A percentile compares a stretch with the other conserved stretches of the same genome.
Conservation (phyloP, 2,888 invertebrate genomes). For the Lepidonotus clava region DNA sequence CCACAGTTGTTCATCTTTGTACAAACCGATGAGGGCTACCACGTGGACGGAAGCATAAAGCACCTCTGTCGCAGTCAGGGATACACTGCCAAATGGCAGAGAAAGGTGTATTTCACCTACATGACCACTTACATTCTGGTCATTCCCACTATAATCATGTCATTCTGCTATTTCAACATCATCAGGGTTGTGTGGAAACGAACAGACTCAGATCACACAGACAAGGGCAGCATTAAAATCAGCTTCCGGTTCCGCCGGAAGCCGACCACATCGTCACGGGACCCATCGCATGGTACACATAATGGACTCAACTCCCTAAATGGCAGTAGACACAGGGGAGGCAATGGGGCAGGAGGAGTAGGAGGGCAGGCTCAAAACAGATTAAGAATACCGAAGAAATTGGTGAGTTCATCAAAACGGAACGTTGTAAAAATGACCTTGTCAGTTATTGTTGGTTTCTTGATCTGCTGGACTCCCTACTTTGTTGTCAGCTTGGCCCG, state of each 20-base stretch:
- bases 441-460: constrained; percentile 81
- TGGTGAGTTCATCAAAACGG: constrained; percentile 79
- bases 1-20: constrained; percentile 81
- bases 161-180: constrained; percentile 80
- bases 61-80: constrained; percentile 79
- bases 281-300: background rate
- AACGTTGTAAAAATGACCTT: constrained; percentile 81
- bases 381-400: constrained; percentile 71
- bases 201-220: constrained; percentile 59
- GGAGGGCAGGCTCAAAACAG: constrained; percentile 64
- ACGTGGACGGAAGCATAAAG: constrained; percentile 73
- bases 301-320: background rate
- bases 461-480: constrained; percentile 81
- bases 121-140: constrained; percentile 80
- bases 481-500: constrained; percentile 80
- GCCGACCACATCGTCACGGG: background rate
- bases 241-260: constrained; percentile 34
- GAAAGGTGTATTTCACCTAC: constrained; percentile 80
- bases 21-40: constrained; percentile 73
- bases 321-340: background rate
- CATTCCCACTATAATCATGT: constrained; percentile 80
- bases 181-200: constrained; percentile 80
- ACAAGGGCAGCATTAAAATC: constrained; percentile 16
- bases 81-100: constrained; percentile 81
- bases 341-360: background rate